Base-by-base conservation (phyloP, 2,113 vertebrate genomes). In the Madoqua kirkii region DNA sequence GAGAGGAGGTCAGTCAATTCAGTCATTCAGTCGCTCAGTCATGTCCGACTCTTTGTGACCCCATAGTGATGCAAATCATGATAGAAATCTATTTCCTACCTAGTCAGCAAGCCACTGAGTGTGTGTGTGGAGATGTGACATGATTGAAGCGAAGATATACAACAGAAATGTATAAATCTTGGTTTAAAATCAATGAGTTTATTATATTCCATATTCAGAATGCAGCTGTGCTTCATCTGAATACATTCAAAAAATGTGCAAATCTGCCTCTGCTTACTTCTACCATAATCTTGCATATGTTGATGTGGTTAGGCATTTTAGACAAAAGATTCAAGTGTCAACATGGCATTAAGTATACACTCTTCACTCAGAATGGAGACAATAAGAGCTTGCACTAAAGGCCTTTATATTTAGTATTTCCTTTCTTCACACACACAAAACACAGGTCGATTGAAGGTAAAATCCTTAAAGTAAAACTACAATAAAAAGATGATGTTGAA, bases 171-270 rank as follows among this genome's bases (percentile, higher is more conserved):
- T 14, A 10, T 52, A 33, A 36, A 55, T 40, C 78, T 83, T 45
- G 52, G 33, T 13, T 88, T 91, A 62, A 62, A 89, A 92, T 89
- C 86, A 79, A 7, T 74, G 43, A 13, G 9, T n/a, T 94, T 59
- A 33, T 85, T n/a, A 45, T n/a, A n/a, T 16, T 57, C 55, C n/a
- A 5, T 74, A 62, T 31, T 89, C 86, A 93, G 33, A 91, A 96
- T 54, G 92, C 29, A 94, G 52, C 50, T 40, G 96, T 17, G 19
- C 33, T 67, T 90, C 64, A 64, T 54, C 48, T 3, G 21, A 87
- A 98, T 84, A 21, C 29, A 95, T 91, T 94, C 93, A 96, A 98
- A 96, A n/a, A 16, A 57, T 23, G 2, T 95, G 57, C 87, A 93
- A 96, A 96, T 96, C 8, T 93, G 74, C 29, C 76, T 67, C 59